These are phyloP conservation scores for Axis porcinus DNA, from an alignment of 2,113 vertebrate species.

Conservation along the genomic window DNA sequence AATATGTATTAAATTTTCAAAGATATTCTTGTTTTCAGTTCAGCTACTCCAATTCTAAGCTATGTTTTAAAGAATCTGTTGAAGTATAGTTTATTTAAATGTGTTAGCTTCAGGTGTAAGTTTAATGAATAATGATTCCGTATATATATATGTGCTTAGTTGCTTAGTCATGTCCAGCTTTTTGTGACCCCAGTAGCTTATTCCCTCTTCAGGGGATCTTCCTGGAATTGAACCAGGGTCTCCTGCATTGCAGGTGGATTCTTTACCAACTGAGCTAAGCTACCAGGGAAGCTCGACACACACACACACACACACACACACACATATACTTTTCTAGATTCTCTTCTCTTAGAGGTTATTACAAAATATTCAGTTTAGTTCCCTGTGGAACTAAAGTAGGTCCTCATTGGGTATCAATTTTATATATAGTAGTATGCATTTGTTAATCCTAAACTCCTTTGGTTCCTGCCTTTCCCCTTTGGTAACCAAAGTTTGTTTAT, in stretches of 20 bases:
- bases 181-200: not conserved
- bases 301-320: accelerated
- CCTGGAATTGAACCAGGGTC: not conserved
- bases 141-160: not conserved
- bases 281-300: not conserved
- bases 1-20: not conserved
- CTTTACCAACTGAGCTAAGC: not conserved
- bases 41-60: not conserved
- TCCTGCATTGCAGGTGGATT: not conserved
- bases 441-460: not conserved
- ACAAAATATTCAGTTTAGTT: not conserved
- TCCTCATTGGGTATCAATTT: not conserved
- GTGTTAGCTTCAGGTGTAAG: not conserved
- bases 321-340: not conserved
- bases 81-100: not conserved
- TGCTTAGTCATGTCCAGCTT: not conserved
- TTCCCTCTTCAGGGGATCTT: not conserved
- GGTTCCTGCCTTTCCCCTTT: not conserved
- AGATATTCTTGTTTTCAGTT: not conserved
- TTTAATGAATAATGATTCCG: not conserved
- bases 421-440: not conserved
- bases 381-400: not conserved
- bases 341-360: not conserved
- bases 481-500: not conserved
- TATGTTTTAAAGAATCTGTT: not conserved